A percentile compares a stretch with the other conserved stretches of the same genome.
These are phyloP conservation scores for Sterrhoptilus dennistouni DNA, from an alignment of 2,113 vertebrate species.

Conservation along the genomic window DNA sequence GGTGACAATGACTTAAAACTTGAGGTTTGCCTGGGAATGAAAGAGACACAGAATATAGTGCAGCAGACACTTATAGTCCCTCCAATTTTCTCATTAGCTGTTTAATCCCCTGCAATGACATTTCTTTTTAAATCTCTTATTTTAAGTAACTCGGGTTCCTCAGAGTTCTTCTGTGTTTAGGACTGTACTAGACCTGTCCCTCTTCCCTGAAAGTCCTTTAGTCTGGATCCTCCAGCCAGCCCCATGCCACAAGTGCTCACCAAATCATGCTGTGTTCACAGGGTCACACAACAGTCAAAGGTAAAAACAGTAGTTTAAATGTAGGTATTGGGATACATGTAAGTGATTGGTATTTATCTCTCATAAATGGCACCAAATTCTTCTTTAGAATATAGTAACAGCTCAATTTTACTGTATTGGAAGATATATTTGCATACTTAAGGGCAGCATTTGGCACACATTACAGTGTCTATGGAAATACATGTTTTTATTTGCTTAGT, in stretches of 20 bases:
- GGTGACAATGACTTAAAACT: neutral
- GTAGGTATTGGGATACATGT: neutral
- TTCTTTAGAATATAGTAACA: neutral
- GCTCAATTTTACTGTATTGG: neutral
- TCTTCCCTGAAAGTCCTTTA: neutral
- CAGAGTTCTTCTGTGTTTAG: fast-evolving
- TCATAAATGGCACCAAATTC: neutral
- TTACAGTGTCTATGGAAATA: slow-evolving; percentile 1
- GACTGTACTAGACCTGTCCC: neutral
- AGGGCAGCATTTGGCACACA: neutral
- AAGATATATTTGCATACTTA: neutral
- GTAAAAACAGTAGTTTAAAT: neutral
- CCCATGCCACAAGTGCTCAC: fast-evolving
- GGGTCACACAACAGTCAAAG: neutral
- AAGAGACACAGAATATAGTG: neutral
- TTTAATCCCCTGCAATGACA: neutral
- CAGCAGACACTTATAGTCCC: neutral
- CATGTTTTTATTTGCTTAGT: neutral
- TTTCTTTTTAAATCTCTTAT: neutral
- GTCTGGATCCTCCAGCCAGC: neutral
- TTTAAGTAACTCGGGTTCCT: neutral
- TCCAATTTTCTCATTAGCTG: neutral
- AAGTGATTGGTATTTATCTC: neutral
- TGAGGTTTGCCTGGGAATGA: neutral
- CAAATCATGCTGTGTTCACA: neutral